Base-by-base conservation (phyloP, 2,113 vertebrate species). In the Notothenia coriiceps region DNA sequence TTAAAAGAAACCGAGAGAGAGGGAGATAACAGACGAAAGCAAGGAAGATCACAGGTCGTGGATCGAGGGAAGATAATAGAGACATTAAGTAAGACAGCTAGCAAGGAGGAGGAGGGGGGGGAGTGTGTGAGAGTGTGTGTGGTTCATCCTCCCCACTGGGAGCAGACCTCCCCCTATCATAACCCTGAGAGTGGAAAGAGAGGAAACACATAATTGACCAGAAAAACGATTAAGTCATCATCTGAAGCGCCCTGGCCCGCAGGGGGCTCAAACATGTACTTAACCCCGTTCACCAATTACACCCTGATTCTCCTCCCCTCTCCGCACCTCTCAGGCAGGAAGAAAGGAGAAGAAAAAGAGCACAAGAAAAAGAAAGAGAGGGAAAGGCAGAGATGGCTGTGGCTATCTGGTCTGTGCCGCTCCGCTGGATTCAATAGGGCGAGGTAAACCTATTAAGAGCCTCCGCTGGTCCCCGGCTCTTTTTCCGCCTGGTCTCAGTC, bases 141-240 rank as follows among this genome's bases (percentile, higher is more conserved):
- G 77, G 82, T 88, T 91, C 88, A 79, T 88, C 91, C 88, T 68
- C 84, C 92, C 92, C 62, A 63, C 87, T 87, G 93, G 90, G 92
- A 93, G 59, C 79, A 88, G 85, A 91, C 82, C 89, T 84, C 85
- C 88, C 89, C 77, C 88, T 83, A 90, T 92, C 91, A 90, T 92
- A 92, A 92, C 93, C 91, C 88, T 82, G 83, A 83, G 71, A 88
- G 87, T 76, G 82, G 69, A 81, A 76, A 81, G 72, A 69, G 86
- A 74, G 78, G 56, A 98, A 96, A 96, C 96, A 97, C 96, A 98
- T 98, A 99, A 99, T 98, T 99, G 98, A 98, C 96, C 97, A 98
- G 97, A 98, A 98, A 93, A 98, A 98, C 97, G 96, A 99, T 99
- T 98, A 98, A 99, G 98, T 98, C 97, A 97, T 98, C 97, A 98